Base-by-base conservation (phyloP, 2,888 invertebrate genomes). In the Dryobotodes eremita region DNA sequence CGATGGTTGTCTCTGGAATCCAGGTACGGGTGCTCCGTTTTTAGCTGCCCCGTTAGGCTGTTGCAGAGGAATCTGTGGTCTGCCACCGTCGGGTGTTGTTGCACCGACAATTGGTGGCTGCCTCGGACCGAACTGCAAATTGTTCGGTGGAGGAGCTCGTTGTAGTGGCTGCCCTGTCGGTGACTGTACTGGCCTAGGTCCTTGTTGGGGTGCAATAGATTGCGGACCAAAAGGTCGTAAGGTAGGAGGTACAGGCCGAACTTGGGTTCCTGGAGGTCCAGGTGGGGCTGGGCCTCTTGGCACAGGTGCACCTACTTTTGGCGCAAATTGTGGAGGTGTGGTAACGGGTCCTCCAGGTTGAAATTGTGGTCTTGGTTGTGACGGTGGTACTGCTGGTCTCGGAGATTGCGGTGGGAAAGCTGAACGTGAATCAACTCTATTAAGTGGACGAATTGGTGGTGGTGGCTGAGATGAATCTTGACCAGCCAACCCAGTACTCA, bases 101-200 rank as follows among this genome's bases (percentile, higher is more conserved):
- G 91, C 93, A 75, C 91, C 90, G 5, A 92, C 91, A 77, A 93
- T 90, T 77, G 92, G 93, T 23, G 95, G 95, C 84, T 96, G 97
- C 87, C 97, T 94, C 15, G 97, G 97, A 73, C 96, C 97, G 84
- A 96, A 96, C 89, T 96, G 96, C 61, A 97, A 91, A 86, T 95
- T 96, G 84, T 94, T 96, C 61, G 97, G 97, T 72, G 96, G 95
- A 84, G 95, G 95, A 87, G 95, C 95, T 88, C 97, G 94, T 88
- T 95, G 95, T 31, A 92, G 92, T 61, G 93, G 93, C 80, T 94
- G 95, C 31, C 90, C 85, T 61, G 93, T 92, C 23, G 94, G 94
- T 65, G 94, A 93, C 78, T 94, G 95, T 36, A 79, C 59, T 26
- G 94, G 94, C 83, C 95, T 92, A 17, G 92, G 93, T 46, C 94